Evolutionary conservation across 1,140 invertebrate species (phyloP).

Genomic region (Hormaphis cornu): DNA sequence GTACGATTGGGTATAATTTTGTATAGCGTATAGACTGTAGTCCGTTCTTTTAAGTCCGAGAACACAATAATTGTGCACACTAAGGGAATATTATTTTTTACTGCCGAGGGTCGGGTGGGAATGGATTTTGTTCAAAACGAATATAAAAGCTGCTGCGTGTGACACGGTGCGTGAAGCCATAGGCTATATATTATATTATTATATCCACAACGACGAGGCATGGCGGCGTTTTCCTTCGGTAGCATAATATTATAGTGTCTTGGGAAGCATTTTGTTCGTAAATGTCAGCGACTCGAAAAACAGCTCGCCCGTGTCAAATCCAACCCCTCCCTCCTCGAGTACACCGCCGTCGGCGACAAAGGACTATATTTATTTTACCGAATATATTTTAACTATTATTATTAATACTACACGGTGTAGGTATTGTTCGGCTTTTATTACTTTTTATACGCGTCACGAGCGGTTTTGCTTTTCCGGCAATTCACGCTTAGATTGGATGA

Average conservation of each 20-base stretch:
- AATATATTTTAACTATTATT: slow-evolving; percentile 13
- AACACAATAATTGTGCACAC: no score
- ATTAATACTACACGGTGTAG: neutral
- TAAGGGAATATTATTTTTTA: no score
- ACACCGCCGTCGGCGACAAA: neutral
- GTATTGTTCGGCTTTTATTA: no score
- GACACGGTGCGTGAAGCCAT: slow-evolving; percentile 19
- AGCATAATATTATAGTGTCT: no score
- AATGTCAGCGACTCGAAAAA: slow-evolving; percentile 29
- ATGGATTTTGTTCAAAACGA: slow-evolving; percentile 8
- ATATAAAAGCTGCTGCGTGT: slow-evolving; percentile 8
- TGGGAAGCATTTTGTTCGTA: slow-evolving; percentile 31
- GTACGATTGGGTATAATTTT: no score
- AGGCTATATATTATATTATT: neutral
- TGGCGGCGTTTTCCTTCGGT: no score
- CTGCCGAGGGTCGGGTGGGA: neutral
- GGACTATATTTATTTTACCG: slow-evolving; percentile 23
- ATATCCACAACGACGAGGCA: no score
- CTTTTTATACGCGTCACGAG: no score
- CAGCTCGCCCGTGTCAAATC: slow-evolving; percentile 23
- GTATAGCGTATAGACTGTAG: no score
- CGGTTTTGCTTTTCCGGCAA: no score
- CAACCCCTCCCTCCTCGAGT: neutral
- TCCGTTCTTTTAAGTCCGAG: no score
- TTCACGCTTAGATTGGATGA: no score